phyloP scores from a whole-genome alignment of 2,113 vertebrate species.

The Paralichthys olivaceus region DNA sequence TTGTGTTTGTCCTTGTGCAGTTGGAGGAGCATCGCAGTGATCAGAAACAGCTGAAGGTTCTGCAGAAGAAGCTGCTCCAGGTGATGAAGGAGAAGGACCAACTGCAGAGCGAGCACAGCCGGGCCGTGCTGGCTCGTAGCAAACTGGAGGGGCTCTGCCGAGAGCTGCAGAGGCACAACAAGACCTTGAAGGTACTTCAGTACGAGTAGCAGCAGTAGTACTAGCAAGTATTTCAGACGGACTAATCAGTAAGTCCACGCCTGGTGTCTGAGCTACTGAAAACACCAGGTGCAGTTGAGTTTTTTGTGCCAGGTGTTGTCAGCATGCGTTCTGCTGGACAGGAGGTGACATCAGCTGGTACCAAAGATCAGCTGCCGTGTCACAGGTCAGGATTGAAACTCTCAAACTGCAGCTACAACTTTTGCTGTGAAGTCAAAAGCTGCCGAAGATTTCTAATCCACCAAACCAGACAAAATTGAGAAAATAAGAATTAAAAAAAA shows the following conservation, averaged over 20 bases:
- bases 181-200: conserved; percentile 91
- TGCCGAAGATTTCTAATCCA: not conserved
- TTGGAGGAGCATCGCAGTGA: conserved; percentile 93
- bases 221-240: not conserved
- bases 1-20: conserved; percentile 70
- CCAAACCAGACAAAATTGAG: not conserved
- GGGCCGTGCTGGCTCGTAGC: conserved; percentile 93
- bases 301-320: conserved; percentile 17
- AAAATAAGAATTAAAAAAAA: too few species aligned
- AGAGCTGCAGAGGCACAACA: conserved; percentile 98
- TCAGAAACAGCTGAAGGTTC: conserved; percentile 92
- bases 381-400: conserved; percentile 37
- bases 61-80: conserved; percentile 93
- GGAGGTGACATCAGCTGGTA: conserved; percentile 51
- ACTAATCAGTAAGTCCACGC: not conserved
- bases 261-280: not conserved
- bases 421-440: not conserved
- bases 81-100: conserved; percentile 95
- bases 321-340: conserved; percentile 41
- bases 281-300: not conserved
- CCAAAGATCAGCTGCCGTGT: conserved; percentile 34
- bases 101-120: conserved; percentile 95
- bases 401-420: not conserved
- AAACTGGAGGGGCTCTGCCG: conserved; percentile 96
- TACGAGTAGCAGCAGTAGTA: not conserved